Conservation (phyloP, 1,140 invertebrate genomes). For the Maconellicoccus hirsutus region DNA sequence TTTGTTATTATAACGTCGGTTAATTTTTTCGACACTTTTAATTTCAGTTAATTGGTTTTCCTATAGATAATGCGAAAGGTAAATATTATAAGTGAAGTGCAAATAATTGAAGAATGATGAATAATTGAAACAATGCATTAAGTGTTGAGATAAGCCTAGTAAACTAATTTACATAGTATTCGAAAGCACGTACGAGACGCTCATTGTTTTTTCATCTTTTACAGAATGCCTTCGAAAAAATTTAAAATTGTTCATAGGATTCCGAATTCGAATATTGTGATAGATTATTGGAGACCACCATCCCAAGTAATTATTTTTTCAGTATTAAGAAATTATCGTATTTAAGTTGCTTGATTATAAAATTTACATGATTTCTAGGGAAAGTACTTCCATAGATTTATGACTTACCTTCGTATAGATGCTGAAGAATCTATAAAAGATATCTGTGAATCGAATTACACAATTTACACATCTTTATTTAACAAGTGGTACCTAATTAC, state of each 20-base stretch:
- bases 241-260: background rate
- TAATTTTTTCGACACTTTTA: too few relatives aligned
- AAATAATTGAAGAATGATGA: too few relatives aligned
- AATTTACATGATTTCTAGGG: background rate
- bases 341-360: background rate
- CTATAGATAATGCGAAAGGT: too few relatives aligned
- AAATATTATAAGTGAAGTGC: too few relatives aligned
- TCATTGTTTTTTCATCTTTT: background rate
- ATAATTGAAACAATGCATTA: background rate
- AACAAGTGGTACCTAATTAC: background rate
- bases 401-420: background rate
- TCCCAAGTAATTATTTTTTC: background rate
- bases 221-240: background rate
- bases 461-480: conserved; percentile 1
- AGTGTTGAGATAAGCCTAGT: background rate
- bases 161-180: background rate
- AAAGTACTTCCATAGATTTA: background rate
- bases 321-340: background rate
- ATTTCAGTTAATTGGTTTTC: too few relatives aligned
- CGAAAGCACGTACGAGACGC: background rate
- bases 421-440: background rate
- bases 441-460: background rate
- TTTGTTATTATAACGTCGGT: too few relatives aligned
- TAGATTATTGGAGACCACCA: background rate
- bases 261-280: background rate